phyloP scores from a whole-genome alignment of 2,113 vertebrate species.

The Naja naja region DNA sequence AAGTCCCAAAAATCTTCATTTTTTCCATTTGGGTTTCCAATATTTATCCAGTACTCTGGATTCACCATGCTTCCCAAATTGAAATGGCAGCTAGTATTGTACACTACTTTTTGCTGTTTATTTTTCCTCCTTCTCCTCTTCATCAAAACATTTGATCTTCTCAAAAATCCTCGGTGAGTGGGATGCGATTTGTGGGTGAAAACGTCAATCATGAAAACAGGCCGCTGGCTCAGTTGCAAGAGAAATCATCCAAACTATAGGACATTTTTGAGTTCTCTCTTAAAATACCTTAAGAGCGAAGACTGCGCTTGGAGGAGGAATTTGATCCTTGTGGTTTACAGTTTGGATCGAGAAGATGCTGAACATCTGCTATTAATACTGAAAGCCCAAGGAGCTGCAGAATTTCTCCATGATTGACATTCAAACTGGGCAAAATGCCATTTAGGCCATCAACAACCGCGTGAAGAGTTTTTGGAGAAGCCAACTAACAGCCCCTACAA shows the following conservation, averaged over 20 bases:
- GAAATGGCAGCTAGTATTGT: neutral
- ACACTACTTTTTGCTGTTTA: neutral
- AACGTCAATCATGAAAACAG: neutral
- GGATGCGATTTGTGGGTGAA: neutral
- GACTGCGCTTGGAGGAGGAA: neutral
- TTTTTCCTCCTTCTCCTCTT: neutral
- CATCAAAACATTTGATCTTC: neutral
- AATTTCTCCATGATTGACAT: neutral
- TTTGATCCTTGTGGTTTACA: neutral
- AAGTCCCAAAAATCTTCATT: neutral
- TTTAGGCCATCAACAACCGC: neutral
- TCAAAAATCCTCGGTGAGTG: neutral
- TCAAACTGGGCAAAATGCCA: neutral
- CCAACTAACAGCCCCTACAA: neutral
- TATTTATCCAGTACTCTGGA: neutral
- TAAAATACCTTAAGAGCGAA: neutral
- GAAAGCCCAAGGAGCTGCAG: neutral
- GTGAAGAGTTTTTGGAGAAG: neutral
- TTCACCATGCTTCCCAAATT: neutral
- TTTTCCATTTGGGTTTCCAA: neutral
- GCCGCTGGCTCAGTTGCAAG: neutral
- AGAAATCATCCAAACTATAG: neutral
- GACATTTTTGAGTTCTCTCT: neutral
- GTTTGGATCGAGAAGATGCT: neutral
- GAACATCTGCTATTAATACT: neutral